These are phyloP conservation scores for Columba livia DNA, from an alignment of 2,113 vertebrate species.

Conservation along the genomic window DNA sequence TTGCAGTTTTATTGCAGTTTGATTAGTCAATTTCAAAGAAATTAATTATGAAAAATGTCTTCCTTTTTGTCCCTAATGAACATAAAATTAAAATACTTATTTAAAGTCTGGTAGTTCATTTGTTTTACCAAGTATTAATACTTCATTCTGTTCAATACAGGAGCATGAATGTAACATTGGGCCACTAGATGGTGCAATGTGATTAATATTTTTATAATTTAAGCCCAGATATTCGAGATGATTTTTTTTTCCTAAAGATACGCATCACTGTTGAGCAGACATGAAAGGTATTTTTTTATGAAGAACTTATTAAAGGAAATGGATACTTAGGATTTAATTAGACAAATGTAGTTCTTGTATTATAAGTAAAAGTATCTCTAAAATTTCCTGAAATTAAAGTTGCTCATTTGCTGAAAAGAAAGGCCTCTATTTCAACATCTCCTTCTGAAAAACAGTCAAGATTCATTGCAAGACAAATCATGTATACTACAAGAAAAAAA, in stretches of 20 bases:
- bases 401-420: neutral
- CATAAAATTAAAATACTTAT: neutral
- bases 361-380: neutral
- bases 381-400: neutral
- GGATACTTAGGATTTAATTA: neutral
- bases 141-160: neutral
- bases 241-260: neutral
- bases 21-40: neutral
- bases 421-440: neutral
- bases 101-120: neutral
- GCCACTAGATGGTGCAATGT: slow-evolving; percentile 69
- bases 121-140: neutral
- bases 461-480: neutral
- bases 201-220: neutral
- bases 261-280: neutral
- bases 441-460: neutral
- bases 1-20: neutral
- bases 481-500: neutral
- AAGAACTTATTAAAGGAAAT: neutral
- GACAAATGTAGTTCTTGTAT: neutral
- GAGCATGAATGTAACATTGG: neutral
- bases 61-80: neutral
- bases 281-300: neutral
- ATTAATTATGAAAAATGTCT: neutral
- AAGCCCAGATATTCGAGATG: neutral